Evolutionary conservation across 2,888 invertebrate genomes (phyloP), one percentile per base, ranked within the genome.

Genomic region (Cheilosia grossa): DNA sequence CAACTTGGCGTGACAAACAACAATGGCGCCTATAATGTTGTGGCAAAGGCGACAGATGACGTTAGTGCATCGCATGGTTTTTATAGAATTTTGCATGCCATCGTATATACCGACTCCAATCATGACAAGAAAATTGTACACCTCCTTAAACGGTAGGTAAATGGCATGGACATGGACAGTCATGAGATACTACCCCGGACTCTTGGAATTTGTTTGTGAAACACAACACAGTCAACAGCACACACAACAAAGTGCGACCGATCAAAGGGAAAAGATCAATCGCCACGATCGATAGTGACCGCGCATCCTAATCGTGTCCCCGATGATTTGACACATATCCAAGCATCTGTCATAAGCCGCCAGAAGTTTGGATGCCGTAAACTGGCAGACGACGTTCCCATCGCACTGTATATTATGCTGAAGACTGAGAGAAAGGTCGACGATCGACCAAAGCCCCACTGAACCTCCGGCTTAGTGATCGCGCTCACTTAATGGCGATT

Each of bases 271-370:
- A 40, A 82, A 82, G 82, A 82, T 82, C 82, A 82, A 69, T 74
- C 74, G 79, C 15, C 61, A 73, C 80, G 80, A 83, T 80, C 83
- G 33, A 61, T 67, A 49, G 33, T 58, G 67, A 63, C 56, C 69
- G 73, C 59, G 49, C 59, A 72, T 61, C 72, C 42, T 80, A 80
- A 83, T 83, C 83, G 58, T 70, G 69, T 83, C 83, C 64, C 58
- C 69, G 47, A n/a, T 74, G 83, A 77, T 85, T 72, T 85, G 85
- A 85, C 85, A 85, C 75, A 85, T 77, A 81, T 85, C 72, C 81
- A 85, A 85, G 85, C 85, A 85, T 85, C 75, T 81, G 85, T 81
- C 85, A 85, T 81, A 85, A 85, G 75, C 72, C 47, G 21, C 49
- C 10, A 73, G 30, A 49, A 33, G 17, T 42, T 54, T 24, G n/a